These are phyloP conservation scores for Oreonectes daqikongensis DNA, from an alignment of 2,797 vertebrate species.

Conservation along the genomic window DNA sequence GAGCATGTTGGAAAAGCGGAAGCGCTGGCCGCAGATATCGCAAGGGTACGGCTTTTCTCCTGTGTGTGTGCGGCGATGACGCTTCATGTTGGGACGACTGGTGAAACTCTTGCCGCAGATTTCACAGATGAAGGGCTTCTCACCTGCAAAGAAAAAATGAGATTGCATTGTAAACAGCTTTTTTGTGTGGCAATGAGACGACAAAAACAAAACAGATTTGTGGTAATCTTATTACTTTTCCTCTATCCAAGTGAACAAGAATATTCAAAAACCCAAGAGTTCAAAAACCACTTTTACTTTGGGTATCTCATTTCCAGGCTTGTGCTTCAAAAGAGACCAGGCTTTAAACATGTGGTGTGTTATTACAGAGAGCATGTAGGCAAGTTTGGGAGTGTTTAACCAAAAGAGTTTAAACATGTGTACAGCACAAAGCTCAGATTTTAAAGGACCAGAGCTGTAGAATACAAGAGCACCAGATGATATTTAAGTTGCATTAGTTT, in stretches of 20 bases:
- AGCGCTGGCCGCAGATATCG: slow-evolving; percentile 94
- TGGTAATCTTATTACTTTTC: no score
- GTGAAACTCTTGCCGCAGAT: slow-evolving; percentile 99
- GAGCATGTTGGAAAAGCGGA: slow-evolving; percentile 99
- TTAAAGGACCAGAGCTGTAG: slow-evolving; percentile 46
- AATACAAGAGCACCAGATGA: no score
- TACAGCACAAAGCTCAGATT: slow-evolving; percentile 46
- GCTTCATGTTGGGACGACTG: slow-evolving; percentile 98
- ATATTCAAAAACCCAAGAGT: background rate
- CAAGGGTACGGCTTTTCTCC: slow-evolving; percentile 97
- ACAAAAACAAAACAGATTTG: slow-evolving; percentile 15
- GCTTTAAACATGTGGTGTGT: slow-evolving; percentile 24
- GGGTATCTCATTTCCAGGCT: background rate
- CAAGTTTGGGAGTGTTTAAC: slow-evolving; percentile 68
- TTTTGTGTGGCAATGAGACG: slow-evolving; percentile 5
- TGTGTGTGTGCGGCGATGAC: slow-evolving; percentile 93
- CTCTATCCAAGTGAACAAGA: no score
- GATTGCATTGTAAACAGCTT: background rate
- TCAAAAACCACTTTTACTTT: background rate
- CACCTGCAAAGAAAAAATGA: slow-evolving; percentile 75
- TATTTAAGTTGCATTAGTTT: no score
- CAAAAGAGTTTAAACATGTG: slow-evolving; percentile 67
- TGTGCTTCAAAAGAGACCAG: background rate
- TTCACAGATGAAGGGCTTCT: slow-evolving; percentile 98
- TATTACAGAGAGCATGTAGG: slow-evolving; percentile 64